A percentile compares a stretch with the other conserved stretches of the same genome.
Conservation (phyloP, 2,797 vertebrate species). For the Rhyacichthys aspro region DNA sequence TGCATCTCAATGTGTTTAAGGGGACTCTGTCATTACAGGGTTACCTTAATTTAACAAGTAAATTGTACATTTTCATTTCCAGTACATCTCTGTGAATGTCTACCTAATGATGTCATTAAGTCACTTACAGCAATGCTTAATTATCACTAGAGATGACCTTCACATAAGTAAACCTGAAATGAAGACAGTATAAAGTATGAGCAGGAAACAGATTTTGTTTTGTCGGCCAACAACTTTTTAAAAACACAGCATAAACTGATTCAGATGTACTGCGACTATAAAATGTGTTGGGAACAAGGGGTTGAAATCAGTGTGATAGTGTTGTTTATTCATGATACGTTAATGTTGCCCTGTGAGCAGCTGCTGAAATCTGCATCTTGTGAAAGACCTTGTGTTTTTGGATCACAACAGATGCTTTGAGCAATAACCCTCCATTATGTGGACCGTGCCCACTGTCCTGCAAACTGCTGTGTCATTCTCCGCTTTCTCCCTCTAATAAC, state of each 20-base stretch:
- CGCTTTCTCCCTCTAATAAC: conserved; percentile 56
- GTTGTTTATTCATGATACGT: conserved; percentile 7
- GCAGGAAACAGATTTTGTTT: background rate
- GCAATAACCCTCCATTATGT: too few relatives aligned
- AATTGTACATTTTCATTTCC: conserved; percentile 4
- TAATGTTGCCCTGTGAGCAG: conserved; percentile 19
- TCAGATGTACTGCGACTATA: too few relatives aligned
- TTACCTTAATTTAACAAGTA: conserved; percentile 1
- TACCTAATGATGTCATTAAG: background rate
- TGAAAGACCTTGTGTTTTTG: conserved; percentile 54
- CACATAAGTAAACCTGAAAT: background rate
- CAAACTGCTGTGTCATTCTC: conserved; percentile 77
- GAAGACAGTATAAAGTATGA: background rate
- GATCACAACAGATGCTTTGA: conserved; percentile 57
- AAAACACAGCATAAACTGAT: too few relatives aligned
- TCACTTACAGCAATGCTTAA: background rate
- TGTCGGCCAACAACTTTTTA: too few relatives aligned
- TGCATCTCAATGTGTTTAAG: conserved; percentile 48
- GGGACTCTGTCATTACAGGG: background rate
- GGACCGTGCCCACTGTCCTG: conserved; percentile 55
- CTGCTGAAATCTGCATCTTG: conserved; percentile 16
- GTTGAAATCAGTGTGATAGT: background rate
- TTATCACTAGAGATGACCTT: conserved; percentile 32
- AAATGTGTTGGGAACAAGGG: background rate
- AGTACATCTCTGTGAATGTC: conserved; percentile 6